A percentile compares a stretch with the other conserved stretches of the same genome.
phyloP scores from a whole-genome alignment of 2,888 invertebrate genomes.

The Teleogryllus oceanicus region DNA sequence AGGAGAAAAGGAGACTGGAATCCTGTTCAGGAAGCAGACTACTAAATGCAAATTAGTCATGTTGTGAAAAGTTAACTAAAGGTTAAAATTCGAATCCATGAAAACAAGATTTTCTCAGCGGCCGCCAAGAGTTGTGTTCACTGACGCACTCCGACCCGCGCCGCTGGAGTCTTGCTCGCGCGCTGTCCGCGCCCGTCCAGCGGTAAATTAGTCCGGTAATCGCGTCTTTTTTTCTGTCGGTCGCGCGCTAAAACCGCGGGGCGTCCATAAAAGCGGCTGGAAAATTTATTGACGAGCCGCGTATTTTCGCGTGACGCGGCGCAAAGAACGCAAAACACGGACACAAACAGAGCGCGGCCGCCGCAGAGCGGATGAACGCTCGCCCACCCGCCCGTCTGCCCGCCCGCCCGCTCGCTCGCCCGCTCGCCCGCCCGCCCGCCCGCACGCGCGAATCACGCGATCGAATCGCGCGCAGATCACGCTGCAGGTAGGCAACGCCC shows the following conservation, averaged over 20 bases:
- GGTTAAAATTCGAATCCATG: too few species aligned
- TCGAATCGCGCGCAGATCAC: neutral
- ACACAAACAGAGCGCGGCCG: neutral
- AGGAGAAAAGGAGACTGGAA: too few species aligned
- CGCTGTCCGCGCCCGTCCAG: neutral
- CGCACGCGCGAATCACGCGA: neutral
- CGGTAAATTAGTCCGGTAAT: neutral
- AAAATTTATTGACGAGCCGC: neutral
- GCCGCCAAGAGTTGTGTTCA: too few species aligned
- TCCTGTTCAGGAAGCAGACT: too few species aligned
- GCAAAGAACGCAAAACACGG: conserved; percentile 5
- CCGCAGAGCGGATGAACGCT: neutral
- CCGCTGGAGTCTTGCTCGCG: too few species aligned
- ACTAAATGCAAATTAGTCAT: too few species aligned
- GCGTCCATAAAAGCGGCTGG: neutral
- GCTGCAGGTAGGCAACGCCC: neutral
- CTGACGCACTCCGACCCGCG: too few species aligned
- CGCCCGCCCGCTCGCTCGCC: too few species aligned
- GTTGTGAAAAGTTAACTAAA: too few species aligned
- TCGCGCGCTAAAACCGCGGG: neutral
- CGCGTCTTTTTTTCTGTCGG: neutral
- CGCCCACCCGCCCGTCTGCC: too few species aligned
- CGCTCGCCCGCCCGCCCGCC: too few species aligned
- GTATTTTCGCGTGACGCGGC: neutral
- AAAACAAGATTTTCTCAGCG: too few species aligned